Evolutionary conservation across 2,797 vertebrate genomes (phyloP).

Genomic region (Gambusia yucatana): DNA sequence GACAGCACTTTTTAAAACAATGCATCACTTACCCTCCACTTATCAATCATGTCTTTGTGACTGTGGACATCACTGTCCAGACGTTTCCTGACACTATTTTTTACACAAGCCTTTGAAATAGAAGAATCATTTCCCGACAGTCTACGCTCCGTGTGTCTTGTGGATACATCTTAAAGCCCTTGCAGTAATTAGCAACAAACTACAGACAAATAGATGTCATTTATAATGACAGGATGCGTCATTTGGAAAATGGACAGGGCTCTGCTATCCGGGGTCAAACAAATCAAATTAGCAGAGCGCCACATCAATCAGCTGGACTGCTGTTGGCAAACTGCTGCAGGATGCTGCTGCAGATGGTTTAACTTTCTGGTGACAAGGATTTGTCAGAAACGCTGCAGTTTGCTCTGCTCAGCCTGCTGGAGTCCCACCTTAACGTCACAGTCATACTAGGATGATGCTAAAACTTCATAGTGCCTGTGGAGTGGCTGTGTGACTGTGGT

Average conservation of each 20-base stretch:
- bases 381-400: conserved; percentile 24
- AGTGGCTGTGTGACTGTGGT: conserved; percentile 7
- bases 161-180: conserved; percentile 18
- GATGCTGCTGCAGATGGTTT: conserved; percentile 17
- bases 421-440: neutral
- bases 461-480: conserved; percentile 2
- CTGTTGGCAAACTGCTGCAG: conserved; percentile 39
- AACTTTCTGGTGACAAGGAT: neutral
- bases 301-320: conserved; percentile 31
- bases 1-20: neutral
- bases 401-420: conserved; percentile 3
- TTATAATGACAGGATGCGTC: conserved; percentile 27
- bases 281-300: conserved; percentile 58
- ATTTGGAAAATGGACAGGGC: conserved; percentile 36
- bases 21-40: neutral
- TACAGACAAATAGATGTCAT: conserved; percentile 16
- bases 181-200: conserved; percentile 6
- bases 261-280: conserved; percentile 40
- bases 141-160: conserved; percentile 46
- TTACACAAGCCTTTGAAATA: conserved; percentile 27
- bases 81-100: conserved; percentile 12
- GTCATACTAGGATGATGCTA: conserved; percentile 12
- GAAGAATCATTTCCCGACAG: conserved; percentile 54
- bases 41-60: neutral
- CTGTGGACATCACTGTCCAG: neutral